phyloP scores from a whole-genome alignment of 2,888 invertebrate genomes.

The Tachina fera region DNA sequence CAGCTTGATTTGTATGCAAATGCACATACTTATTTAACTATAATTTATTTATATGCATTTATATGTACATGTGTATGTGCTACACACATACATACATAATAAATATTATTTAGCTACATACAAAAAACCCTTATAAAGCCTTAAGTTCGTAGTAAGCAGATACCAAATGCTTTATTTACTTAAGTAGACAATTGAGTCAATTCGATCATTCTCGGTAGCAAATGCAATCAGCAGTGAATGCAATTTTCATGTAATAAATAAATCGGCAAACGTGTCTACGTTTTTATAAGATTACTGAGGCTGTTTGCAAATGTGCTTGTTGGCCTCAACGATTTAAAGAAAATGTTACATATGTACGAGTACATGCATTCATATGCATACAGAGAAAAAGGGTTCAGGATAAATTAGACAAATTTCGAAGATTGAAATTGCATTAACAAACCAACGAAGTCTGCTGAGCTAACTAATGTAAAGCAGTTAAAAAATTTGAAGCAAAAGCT shows the following conservation, averaged over 20 bases:
- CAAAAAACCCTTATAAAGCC: no score
- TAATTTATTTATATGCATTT: not conserved
- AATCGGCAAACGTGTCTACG: conserved; percentile 21
- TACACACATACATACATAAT: not conserved
- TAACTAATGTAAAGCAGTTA: no score
- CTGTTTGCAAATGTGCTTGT: conserved; percentile 14
- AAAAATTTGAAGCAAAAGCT: no score
- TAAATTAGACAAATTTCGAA: no score
- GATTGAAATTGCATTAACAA: no score
- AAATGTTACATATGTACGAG: not conserved
- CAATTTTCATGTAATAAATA: conserved; percentile 53
- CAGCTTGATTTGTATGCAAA: conserved; percentile 56
- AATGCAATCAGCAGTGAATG: conserved; percentile 43
- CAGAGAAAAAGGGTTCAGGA: no score
- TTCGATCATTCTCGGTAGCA: conserved; percentile 48
- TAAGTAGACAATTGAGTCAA: conserved; percentile 34
- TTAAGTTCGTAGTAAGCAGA: no score
- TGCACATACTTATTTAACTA: not conserved
- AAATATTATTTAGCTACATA: no score
- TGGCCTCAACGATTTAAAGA: not conserved
- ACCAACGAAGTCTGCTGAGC: no score
- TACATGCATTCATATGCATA: no score
- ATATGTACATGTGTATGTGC: not conserved
- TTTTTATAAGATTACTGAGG: not conserved
- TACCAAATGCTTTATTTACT: conserved; percentile 25